Evolutionary conservation across 2,888 invertebrate genomes (phyloP).

Genomic region (Lydus trimaculatus): DNA sequence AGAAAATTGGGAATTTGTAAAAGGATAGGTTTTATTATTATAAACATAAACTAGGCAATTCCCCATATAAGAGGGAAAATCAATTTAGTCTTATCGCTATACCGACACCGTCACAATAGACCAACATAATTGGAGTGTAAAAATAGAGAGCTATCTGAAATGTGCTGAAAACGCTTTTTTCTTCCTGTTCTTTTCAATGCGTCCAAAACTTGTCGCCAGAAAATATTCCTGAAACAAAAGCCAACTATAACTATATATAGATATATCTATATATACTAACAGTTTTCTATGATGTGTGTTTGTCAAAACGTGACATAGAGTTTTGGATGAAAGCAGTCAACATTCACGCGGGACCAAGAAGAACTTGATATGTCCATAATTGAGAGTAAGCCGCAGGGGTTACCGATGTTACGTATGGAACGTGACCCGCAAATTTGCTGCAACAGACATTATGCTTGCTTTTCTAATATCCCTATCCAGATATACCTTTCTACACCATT

Average conservation of each 20-base stretch:
- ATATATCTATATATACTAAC: neutral
- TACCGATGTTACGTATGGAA: slow-evolving; percentile 43
- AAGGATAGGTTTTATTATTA: slow-evolving; percentile 31
- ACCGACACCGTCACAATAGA: slow-evolving; percentile 31
- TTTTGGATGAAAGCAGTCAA: slow-evolving; percentile 35
- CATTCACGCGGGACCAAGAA: slow-evolving; percentile 37
- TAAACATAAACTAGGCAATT: slow-evolving; percentile 32
- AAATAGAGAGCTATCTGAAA: slow-evolving; percentile 24
- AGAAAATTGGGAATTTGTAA: slow-evolving; percentile 21
- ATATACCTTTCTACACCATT: slow-evolving; percentile 10
- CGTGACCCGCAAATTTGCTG: slow-evolving; percentile 45
- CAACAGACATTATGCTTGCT: slow-evolving; percentile 37
- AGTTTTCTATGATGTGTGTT: slow-evolving; percentile 17
- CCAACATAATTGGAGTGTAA: slow-evolving; percentile 27
- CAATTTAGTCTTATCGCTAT: slow-evolving; percentile 29
- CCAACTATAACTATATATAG: neutral
- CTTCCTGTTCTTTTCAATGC: slow-evolving; percentile 15
- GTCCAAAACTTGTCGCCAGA: neutral
- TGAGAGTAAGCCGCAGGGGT: slow-evolving; percentile 47
- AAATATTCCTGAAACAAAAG: slow-evolving; percentile 23
- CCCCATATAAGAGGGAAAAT: slow-evolving; percentile 30
- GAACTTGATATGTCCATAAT: slow-evolving; percentile 46
- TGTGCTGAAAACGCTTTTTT: slow-evolving; percentile 27
- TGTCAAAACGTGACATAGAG: slow-evolving; percentile 20
- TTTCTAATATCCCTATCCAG: slow-evolving; percentile 10